Evolutionary conservation across 2,888 invertebrate genomes (phyloP).

Genomic region (Philereme transversata): DNA sequence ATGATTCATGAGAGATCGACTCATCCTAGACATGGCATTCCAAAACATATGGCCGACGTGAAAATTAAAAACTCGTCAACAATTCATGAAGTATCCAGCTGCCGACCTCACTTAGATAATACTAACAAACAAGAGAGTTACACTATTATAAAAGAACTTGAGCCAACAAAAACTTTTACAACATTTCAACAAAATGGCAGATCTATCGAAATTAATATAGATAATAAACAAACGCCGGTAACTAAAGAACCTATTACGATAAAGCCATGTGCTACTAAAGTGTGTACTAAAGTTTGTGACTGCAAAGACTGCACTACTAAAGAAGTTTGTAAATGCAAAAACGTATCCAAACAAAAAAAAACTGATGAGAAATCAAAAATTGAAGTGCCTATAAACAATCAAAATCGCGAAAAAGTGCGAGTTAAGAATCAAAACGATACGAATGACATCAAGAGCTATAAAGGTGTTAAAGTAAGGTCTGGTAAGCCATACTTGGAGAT

Average conservation of each 20-base stretch:
- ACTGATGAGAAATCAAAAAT: not conserved
- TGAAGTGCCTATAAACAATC: constrained; percentile 5
- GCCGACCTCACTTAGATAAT: constrained; percentile 8
- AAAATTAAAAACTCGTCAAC: constrained; percentile 4
- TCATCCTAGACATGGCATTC: not conserved
- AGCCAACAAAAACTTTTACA: constrained; percentile 31
- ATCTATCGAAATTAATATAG: constrained; percentile 4
- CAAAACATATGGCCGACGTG: not conserved
- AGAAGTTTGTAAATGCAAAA: no score
- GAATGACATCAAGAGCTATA: constrained; percentile 10
- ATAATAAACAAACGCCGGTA: constrained; percentile 12
- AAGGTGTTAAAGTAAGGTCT: constrained; percentile 4
- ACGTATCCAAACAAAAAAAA: not conserved
- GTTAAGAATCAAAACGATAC: constrained; percentile 8
- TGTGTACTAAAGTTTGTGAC: not conserved
- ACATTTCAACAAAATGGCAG: constrained; percentile 5
- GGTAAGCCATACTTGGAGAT: constrained; percentile 49
- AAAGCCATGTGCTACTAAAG: not conserved
- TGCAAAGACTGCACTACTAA: no score
- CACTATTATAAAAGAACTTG: constrained; percentile 24
- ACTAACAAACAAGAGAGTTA: constrained; percentile 22
- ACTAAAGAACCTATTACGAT: not conserved
- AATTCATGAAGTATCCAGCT: constrained; percentile 17
- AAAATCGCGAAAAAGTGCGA: constrained; percentile 1
- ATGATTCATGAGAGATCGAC: constrained; percentile 2